A percentile compares a stretch with the other conserved stretches of the same genome.
Evolutionary conservation across 2,113 vertebrate genomes (phyloP).

Genomic region (Rhea pennata): DNA sequence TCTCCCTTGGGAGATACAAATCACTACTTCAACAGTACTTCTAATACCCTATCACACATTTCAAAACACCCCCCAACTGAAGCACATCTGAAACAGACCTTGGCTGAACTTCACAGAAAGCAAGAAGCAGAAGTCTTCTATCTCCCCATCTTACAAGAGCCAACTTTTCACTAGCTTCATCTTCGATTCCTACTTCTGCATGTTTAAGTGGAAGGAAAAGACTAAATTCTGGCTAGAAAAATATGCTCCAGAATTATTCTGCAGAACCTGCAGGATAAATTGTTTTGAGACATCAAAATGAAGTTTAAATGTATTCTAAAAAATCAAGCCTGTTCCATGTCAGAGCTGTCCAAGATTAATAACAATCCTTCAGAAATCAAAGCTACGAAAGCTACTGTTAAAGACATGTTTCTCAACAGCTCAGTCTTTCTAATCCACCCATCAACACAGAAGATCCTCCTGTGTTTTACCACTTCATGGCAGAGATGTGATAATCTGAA

Average conservation of each 20-base stretch:
- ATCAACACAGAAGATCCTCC: rapidly evolving
- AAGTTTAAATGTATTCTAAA: neutral
- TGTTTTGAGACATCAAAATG: neutral
- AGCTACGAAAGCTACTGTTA: neutral
- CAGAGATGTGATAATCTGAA: neutral
- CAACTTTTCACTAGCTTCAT: neutral
- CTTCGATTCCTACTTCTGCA: neutral
- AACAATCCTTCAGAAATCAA: neutral
- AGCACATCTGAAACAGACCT: neutral
- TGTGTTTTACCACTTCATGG: neutral
- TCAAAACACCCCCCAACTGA: neutral
- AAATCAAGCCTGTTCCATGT: neutral
- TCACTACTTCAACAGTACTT: neutral
- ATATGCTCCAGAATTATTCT: rapidly evolving
- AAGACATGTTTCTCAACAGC: neutral
- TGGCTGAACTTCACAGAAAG: neutral
- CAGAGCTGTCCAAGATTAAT: neutral
- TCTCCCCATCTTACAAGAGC: neutral
- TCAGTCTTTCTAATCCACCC: neutral
- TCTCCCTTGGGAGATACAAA: neutral
- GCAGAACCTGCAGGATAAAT: neutral
- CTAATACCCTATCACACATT: rapidly evolving
- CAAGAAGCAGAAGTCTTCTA: neutral
- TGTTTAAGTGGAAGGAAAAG: neutral
- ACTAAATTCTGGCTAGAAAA: neutral